A percentile compares a stretch with the other conserved stretches of the same genome.
phyloP scores from a whole-genome alignment of 2,888 invertebrate species.

The Margaritifera margaritifera region DNA sequence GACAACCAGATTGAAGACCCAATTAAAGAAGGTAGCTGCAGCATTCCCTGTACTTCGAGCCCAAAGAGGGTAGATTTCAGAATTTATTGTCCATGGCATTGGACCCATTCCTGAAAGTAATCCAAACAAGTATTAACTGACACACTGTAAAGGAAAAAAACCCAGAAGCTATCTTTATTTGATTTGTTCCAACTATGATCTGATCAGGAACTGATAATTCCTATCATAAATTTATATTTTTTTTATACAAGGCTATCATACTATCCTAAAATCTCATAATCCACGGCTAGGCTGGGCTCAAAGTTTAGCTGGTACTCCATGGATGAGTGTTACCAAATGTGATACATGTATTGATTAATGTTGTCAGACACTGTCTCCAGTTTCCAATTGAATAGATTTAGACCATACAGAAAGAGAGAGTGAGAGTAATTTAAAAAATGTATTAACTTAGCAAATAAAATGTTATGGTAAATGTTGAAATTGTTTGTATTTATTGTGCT shows the following conservation, averaged over 20 bases:
- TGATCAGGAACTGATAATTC: background rate
- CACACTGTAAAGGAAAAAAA: background rate
- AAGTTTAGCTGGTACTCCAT: too few relatives aligned
- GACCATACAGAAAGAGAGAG: too few relatives aligned
- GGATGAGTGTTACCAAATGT: too few relatives aligned
- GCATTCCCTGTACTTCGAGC: conserved; percentile 75
- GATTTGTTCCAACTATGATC: background rate
- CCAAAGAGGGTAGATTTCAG: conserved; percentile 77
- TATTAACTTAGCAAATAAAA: too few relatives aligned
- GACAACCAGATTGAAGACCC: conserved; percentile 75
- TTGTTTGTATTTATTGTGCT: too few relatives aligned
- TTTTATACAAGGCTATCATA: background rate
- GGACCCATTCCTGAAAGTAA: conserved; percentile 75
- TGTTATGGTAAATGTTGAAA: too few relatives aligned
- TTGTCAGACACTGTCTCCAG: too few relatives aligned
- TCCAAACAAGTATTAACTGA: background rate
- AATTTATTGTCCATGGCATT: conserved; percentile 77
- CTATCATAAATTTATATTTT: background rate
- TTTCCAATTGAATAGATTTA: too few relatives aligned
- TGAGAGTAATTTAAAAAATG: too few relatives aligned
- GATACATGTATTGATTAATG: too few relatives aligned
- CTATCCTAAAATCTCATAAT: too few relatives aligned
- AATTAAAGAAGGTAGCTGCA: conserved; percentile 75
- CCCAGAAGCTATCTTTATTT: background rate
- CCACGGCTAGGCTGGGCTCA: too few relatives aligned